Percentiles rank a stretch among this genome's conserved stretches.
phyloP scores from a whole-genome alignment of 2,888 invertebrate genomes.

The Sisyra terminalis region DNA sequence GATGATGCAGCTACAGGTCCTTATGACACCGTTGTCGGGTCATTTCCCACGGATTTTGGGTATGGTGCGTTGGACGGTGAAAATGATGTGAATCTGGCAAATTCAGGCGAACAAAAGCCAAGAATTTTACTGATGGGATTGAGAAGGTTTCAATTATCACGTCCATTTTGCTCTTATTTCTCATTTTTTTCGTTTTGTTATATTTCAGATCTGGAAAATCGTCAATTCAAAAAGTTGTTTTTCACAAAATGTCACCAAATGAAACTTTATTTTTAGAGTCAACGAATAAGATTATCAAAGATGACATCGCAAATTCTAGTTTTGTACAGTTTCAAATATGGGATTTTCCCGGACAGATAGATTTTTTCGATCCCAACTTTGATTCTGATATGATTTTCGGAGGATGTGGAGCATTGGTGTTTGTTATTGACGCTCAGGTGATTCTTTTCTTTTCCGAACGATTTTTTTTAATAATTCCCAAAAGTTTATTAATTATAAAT shows the following conservation, averaged over 20 bases:
- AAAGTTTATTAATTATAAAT: conserved; percentile 8
- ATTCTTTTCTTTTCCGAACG: conserved; percentile 3
- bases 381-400: conserved; percentile 94
- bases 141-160: conserved; percentile 46
- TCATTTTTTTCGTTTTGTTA: conserved; percentile 10
- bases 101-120: conserved; percentile 70
- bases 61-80: conserved; percentile 81
- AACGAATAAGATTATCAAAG: conserved; percentile 95
- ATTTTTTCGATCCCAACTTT: conserved; percentile 91
- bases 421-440: conserved; percentile 96
- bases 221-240: conserved; percentile 99
- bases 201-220: conserved; percentile 93
- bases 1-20: conserved; percentile 22
- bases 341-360: conserved; percentile 99
- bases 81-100: conserved; percentile 42
- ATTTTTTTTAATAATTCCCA: neutral
- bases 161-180: conserved; percentile 3
- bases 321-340: conserved; percentile 99
- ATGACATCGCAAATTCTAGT: conserved; percentile 91
- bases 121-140: conserved; percentile 90
- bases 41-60: conserved; percentile 84
- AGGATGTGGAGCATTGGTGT: conserved; percentile 92
- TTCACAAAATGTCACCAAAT: conserved; percentile 99
- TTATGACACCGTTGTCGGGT: conserved; percentile 35
- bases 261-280: conserved; percentile 97